A percentile compares a stretch with the other conserved stretches of the same genome.
phyloP scores from a whole-genome alignment of 2,113 vertebrate species.

The Mohoua ochrocephala region DNA sequence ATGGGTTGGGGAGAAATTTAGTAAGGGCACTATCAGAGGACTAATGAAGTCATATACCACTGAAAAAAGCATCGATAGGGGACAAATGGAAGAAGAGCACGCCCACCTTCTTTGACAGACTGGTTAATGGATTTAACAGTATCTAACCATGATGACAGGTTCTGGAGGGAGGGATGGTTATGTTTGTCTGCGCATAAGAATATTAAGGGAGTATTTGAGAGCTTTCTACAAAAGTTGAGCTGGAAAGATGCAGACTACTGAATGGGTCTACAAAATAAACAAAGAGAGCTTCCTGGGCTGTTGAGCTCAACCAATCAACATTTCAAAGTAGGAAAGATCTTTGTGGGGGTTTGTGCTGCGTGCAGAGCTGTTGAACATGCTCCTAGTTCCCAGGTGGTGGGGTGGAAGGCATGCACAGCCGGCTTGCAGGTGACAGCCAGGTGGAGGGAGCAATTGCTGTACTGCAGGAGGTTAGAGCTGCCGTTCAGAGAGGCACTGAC shows the following conservation, averaged over 20 bases:
- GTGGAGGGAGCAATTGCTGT: neutral
- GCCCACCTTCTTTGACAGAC: neutral
- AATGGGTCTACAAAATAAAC: neutral
- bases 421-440: neutral
- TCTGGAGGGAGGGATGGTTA: neutral
- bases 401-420: too few species aligned
- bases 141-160: neutral
- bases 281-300: neutral
- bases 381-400: neutral
- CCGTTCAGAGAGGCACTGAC: neutral
- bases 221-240: neutral
- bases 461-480: neutral
- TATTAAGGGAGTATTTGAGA: rapidly evolving
- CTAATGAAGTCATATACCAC: neutral
- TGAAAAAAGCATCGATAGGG: neutral
- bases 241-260: neutral
- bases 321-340: neutral
- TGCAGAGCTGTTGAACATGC: neutral
- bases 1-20: neutral
- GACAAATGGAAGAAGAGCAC: neutral
- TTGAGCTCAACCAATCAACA: rapidly evolving
- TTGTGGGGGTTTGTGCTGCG: rapidly evolving
- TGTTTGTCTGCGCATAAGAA: neutral
- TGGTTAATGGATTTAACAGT: neutral
- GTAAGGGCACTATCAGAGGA: neutral